phyloP scores from a whole-genome alignment of 2,888 invertebrate species.

The Luperina testacea region DNA sequence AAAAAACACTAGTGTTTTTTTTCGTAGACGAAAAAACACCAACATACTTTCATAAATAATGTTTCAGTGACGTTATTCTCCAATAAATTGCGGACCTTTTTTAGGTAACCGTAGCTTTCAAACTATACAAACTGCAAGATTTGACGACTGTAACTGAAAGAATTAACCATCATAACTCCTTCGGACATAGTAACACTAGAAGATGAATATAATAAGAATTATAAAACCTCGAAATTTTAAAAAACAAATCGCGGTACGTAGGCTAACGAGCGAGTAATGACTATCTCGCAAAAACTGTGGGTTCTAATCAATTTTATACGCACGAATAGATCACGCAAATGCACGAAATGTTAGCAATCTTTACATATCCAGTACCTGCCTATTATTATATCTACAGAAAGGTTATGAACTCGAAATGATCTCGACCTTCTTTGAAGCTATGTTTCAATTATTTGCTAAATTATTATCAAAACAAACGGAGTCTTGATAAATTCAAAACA shows the following conservation, averaged over 20 bases:
- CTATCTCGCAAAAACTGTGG: conserved; percentile 41
- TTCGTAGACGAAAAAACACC: background rate
- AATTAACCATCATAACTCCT: too few species aligned
- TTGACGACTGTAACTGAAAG: background rate
- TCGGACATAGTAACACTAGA: background rate
- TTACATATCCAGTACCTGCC: background rate
- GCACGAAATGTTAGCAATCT: conserved; percentile 48
- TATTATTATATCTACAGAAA: conserved; percentile 36
- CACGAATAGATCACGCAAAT: conserved; percentile 44
- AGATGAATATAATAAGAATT: background rate
- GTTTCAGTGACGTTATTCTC: background rate
- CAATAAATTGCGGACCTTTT: background rate
- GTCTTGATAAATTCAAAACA: background rate
- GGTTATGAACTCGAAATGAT: conserved; percentile 31
- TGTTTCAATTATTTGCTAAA: background rate
- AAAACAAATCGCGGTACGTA: conserved; percentile 3
- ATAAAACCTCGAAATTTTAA: background rate
- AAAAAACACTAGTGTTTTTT: too few species aligned
- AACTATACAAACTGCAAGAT: background rate
- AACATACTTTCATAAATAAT: background rate
- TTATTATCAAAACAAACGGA: background rate
- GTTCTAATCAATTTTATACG: conserved; percentile 58
- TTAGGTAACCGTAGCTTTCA: background rate
- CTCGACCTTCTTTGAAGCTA: conserved; percentile 1
- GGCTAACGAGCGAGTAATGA: conserved; percentile 40